Conservation (phyloP, 2,797 vertebrate species). For the Hemitrygon akajei region DNA sequence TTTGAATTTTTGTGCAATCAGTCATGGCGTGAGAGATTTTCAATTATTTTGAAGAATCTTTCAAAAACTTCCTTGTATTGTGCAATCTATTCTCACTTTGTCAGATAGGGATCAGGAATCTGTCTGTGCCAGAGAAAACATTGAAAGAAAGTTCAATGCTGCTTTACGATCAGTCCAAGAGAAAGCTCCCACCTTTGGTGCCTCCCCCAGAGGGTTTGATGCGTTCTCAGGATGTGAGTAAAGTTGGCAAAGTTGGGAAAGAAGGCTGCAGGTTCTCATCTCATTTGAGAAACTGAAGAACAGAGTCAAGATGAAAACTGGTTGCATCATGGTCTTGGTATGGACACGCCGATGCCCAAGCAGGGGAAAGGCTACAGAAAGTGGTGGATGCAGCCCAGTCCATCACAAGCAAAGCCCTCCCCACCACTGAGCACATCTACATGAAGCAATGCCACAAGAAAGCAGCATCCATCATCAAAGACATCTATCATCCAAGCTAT, state of each 20-base stretch:
- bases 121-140: slow-evolving; percentile 15
- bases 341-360: no score
- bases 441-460: no score
- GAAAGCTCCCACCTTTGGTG: not conserved
- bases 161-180: not conserved
- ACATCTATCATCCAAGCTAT: no score
- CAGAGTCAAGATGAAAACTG: not conserved
- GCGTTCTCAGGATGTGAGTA: not conserved
- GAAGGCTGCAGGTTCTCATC: not conserved
- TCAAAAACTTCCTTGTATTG: slow-evolving; percentile 19
- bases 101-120: not conserved
- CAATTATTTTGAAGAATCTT: slow-evolving; percentile 27
- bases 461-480: no score
- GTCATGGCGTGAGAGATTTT: slow-evolving; percentile 16
- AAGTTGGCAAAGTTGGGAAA: no score
- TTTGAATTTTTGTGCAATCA: slow-evolving; percentile 28
- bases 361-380: no score
- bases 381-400: no score
- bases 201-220: no score
- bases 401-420: no score
- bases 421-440: no score
- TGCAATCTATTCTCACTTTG: slow-evolving; percentile 19
- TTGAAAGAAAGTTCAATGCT: not conserved
- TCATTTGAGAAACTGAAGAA: not conserved
- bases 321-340: no score